These are phyloP conservation scores for Diplosoma virens DNA, from an alignment of 23 tunicate species.

Conservation along the genomic window DNA sequence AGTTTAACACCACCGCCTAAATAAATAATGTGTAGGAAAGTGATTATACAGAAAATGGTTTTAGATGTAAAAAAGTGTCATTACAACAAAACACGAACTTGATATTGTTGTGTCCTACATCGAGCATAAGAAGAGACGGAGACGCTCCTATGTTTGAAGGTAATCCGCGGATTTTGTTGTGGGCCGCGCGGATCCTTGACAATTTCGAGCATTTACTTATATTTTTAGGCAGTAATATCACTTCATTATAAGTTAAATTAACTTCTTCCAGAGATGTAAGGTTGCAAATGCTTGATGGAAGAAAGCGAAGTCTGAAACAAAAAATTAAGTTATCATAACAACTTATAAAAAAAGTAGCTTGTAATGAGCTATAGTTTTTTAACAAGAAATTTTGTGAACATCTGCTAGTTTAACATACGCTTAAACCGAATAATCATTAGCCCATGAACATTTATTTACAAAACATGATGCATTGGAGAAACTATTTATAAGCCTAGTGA, in stretches of 20 bases:
- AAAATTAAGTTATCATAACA: too few relatives aligned
- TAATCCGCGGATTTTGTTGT: conserved; percentile 63
- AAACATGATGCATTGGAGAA: too few relatives aligned
- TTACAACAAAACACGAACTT: too few relatives aligned
- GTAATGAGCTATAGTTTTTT: too few relatives aligned
- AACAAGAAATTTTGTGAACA: too few relatives aligned
- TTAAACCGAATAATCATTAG: too few relatives aligned
- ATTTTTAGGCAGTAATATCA: conserved; percentile 49
- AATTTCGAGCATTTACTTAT: conserved; percentile 53
- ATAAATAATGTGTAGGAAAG: neutral
- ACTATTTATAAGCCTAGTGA: too few relatives aligned
- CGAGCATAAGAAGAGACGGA: conserved; percentile 54
- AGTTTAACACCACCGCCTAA: too few relatives aligned
- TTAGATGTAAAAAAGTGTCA: neutral
- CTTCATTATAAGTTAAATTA: conserved; percentile 57
- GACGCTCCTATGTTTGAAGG: conserved; percentile 64
- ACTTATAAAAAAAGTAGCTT: too few relatives aligned
- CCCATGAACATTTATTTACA: too few relatives aligned
- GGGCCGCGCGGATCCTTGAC: conserved; percentile 53
- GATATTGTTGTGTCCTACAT: conserved; percentile 53
- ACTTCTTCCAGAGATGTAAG: conserved; percentile 38
- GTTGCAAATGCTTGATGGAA: conserved; percentile 51
- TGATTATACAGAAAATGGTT: neutral
- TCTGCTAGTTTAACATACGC: too few relatives aligned
- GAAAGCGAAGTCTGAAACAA: conserved; percentile 54